phyloP scores from a whole-genome alignment of 2,888 invertebrate genomes.

The Mythimna impura region DNA sequence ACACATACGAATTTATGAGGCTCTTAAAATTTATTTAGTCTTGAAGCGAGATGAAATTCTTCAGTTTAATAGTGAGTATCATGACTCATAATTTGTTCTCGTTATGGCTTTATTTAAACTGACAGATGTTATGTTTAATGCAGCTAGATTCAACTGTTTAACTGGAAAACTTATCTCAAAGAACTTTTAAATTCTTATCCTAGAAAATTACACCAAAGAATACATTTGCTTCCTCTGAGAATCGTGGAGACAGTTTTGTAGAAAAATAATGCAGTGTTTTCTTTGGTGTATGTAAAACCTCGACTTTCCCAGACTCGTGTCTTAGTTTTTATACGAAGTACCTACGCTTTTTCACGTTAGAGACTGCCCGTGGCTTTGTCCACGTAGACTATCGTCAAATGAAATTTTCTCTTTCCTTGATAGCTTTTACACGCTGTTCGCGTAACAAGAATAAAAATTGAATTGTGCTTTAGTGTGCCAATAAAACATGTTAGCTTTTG shows the following conservation, averaged over 20 bases:
- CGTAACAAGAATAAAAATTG: constrained; percentile 49
- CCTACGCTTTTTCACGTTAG: constrained; percentile 36
- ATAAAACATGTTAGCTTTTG: constrained; percentile 56
- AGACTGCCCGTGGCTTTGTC: constrained; percentile 36
- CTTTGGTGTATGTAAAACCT: constrained; percentile 48
- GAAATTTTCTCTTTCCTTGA: constrained; percentile 49
- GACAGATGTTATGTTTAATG: constrained; percentile 1
- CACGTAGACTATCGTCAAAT: constrained; percentile 46
- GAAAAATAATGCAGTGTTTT: constrained; percentile 52
- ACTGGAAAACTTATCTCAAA: constrained; percentile 3
- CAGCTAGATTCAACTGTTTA: not conserved
- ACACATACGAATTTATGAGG: constrained; percentile 21
- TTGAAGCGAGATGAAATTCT: constrained; percentile 13
- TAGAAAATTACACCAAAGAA: constrained; percentile 31
- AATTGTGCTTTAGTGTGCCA: constrained; percentile 48
- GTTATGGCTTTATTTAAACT: constrained; percentile 5
- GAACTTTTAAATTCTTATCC: constrained; percentile 12
- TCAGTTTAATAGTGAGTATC: constrained; percentile 1
- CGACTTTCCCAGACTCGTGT: constrained; percentile 23
- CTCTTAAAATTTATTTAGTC: constrained; percentile 26
- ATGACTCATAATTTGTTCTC: constrained; percentile 3
- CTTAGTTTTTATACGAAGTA: constrained; percentile 43
- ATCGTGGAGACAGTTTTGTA: constrained; percentile 30
- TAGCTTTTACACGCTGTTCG: constrained; percentile 50
- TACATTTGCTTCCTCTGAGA: constrained; percentile 33